Base-by-base conservation (phyloP, 2,113 vertebrate genomes). In the Proterorhinus semilunaris region DNA sequence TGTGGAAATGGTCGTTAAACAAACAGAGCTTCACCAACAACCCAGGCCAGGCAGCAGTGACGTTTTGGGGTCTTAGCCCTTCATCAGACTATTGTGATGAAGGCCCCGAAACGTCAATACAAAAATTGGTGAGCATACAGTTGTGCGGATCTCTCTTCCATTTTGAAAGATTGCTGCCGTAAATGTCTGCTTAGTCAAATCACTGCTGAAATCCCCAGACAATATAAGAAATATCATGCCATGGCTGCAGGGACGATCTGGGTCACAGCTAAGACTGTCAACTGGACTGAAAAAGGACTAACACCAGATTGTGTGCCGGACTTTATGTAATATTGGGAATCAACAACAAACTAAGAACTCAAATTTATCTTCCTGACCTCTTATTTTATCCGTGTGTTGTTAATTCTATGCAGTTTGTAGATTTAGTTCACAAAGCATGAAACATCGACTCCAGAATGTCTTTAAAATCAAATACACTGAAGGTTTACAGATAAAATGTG, bases 141-240 rank as follows among this genome's bases (percentile, higher is more conserved):
- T 17, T 55, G 17, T 55, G 11, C 84, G 79, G 85, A 82, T 54
- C 78, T 76, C 84, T 21, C 21, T 21, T 21, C 21, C 21, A 21
- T 21, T 36, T 36, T 36, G 72, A 83, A 83, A 84, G 81, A 83
- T 52, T 79, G 67, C 44, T 51, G 68, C 44, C 54, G 72, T 84
- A 85, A 81, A 76, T 82, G 73, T 45, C 21, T 76, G 64, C 71
- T 79, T 83, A 86, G 85, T 85, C 70, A 78, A 27, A 55, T 36
- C 10, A 6, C 71, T 69, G 61, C 75, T 50, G 72, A 78, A 69
- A 57, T 77, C 50, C 27, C 46, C 42, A 55, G 77, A 68, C 68
- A 67, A 21, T 12, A 68, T 83, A 79, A n/a, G 58, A 42, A 21
- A 82, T 75, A 49, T 68, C 13, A 78, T 42, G 12, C 74, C 72